Percentiles rank a stretch among this genome's conserved stretches.
These are phyloP conservation scores for Neoseiulus cucumeris DNA, from an alignment of 1,140 invertebrate species.

Conservation along the genomic window DNA sequence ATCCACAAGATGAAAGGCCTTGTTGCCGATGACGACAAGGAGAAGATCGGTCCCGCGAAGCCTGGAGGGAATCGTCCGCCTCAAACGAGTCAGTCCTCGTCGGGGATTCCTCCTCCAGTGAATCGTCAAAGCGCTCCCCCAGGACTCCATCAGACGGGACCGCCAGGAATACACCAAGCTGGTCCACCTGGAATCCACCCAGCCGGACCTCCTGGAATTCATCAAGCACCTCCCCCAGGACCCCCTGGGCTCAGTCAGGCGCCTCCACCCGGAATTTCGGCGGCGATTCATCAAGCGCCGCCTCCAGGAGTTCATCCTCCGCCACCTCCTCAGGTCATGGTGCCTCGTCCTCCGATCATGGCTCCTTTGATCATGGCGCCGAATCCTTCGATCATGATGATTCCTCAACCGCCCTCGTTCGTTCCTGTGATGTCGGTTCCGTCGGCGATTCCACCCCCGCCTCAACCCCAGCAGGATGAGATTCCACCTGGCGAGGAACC, in stretches of 20 bases:
- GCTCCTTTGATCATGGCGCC: constrained; percentile 19
- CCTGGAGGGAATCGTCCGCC: constrained; percentile 41
- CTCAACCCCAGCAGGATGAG: not conserved
- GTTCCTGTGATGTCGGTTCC: not conserved
- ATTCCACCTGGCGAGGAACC: constrained; percentile 44
- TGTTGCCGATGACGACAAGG: constrained; percentile 77
- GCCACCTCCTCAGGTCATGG: constrained; percentile 16
- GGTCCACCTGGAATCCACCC: constrained; percentile 16
- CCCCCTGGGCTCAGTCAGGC: constrained; percentile 21
- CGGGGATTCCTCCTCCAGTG: not conserved
- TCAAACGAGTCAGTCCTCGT: constrained; percentile 34
- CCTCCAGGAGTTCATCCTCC: constrained; percentile 26
- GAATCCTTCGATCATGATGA: constrained; percentile 15
- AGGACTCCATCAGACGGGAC: constrained; percentile 20
- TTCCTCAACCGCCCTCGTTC: constrained; percentile 10
- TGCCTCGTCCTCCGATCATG: constrained; percentile 33
- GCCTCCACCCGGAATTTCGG: constrained; percentile 19
- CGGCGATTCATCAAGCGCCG: constrained; percentile 33
- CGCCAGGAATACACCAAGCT: constrained; percentile 17
- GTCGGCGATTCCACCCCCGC: constrained; percentile 1
- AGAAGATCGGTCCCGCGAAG: constrained; percentile 35
- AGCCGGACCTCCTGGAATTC: constrained; percentile 11
- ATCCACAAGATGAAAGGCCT: constrained; percentile 84
- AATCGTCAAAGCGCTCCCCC: constrained; percentile 16
- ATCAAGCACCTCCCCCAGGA: constrained; percentile 17